A percentile compares a stretch with the other conserved stretches of the same genome.
Conservation (phyloP, 2,113 vertebrate genomes). For the Hoplias malabaricus region DNA sequence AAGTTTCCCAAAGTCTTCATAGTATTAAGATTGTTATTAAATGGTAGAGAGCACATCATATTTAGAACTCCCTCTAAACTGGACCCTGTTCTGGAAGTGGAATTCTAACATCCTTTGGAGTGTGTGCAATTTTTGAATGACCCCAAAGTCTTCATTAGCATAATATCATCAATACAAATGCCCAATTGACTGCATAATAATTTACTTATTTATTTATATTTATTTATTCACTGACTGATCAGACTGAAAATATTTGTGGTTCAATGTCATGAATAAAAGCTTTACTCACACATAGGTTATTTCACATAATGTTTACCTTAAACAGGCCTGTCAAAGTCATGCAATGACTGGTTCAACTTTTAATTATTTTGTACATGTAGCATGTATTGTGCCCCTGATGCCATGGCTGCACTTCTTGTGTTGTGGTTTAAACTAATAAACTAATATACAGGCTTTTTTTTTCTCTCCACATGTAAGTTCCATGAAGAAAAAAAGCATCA, state of each 20-base stretch:
- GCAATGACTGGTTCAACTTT: slow-evolving; percentile 65
- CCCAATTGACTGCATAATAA: not conserved
- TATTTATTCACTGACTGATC: slow-evolving; percentile 5
- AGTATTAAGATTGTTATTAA: no score
- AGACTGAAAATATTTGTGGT: not conserved
- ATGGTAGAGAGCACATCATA: no score
- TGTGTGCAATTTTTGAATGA: not conserved
- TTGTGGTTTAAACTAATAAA: slow-evolving; percentile 82
- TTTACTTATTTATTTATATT: not conserved
- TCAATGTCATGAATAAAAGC: slow-evolving; percentile 26
- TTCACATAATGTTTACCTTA: slow-evolving; percentile 31
- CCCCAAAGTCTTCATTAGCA: not conserved
- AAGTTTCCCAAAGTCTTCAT: no score
- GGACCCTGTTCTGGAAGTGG: not conserved
- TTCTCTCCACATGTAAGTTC: slow-evolving; percentile 53
- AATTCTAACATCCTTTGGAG: not conserved
- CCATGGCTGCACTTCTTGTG: slow-evolving; percentile 80
- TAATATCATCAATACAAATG: not conserved
- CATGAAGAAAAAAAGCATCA: slow-evolving; percentile 4
- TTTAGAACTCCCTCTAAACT: no score
- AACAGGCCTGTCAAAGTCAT: slow-evolving; percentile 43
- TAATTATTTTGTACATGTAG: slow-evolving; percentile 76
- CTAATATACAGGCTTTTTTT: slow-evolving; percentile 69
- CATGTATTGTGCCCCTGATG: slow-evolving; percentile 77
- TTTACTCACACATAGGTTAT: slow-evolving; percentile 22